Base-by-base conservation (phyloP, 2,888 invertebrate genomes). In the Melieria crassipennis region DNA sequence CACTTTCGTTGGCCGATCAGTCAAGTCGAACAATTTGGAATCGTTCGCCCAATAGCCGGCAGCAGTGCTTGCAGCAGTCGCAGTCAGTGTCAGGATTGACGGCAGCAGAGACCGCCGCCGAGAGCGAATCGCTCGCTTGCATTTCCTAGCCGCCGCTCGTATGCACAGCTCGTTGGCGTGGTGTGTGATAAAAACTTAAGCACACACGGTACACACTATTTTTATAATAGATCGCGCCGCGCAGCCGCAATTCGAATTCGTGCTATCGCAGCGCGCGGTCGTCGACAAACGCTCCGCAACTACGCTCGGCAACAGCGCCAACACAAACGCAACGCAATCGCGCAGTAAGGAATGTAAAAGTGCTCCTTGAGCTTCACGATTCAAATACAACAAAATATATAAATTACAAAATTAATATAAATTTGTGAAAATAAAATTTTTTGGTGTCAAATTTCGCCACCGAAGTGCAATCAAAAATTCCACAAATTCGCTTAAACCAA, bases 181-280 rank as follows among this genome's bases (percentile, higher is more conserved):
- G 11, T 30, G 57, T 42, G 30, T 30, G n/a, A 57, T 57, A 30
- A 11, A 4, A 64, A 50, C 42, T 70, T 61, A 69, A 56, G 67
- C 70, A 70, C 69, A 69, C 43, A 56, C 60, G 61, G 46, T 30
- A 30, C 30, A 30, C 30, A 80, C 80, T 84, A 83, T 84, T 84
- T 82, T 82, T 83, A 84, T 78, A 81, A 81, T 77, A 79, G 82
- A 72, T 79, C 78, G 80, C 78, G 84, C 81, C 81, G 84, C 85
- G 81, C 83, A 83, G 80, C 79, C 83, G 82, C 83, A 83, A 83
- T 84, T 83, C 83, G 80, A 81, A 78, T 78, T 77, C 79, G 83
- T 80, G 81, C 83, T 78, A 82, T 83, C 83, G 78, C 77, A 76
- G 78, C 79, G 80, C 79, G 78, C 82, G 81, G 85, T 83, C 78